Base-by-base conservation (phyloP, 2,888 invertebrate genomes). In the Drosophila lutescens region DNA sequence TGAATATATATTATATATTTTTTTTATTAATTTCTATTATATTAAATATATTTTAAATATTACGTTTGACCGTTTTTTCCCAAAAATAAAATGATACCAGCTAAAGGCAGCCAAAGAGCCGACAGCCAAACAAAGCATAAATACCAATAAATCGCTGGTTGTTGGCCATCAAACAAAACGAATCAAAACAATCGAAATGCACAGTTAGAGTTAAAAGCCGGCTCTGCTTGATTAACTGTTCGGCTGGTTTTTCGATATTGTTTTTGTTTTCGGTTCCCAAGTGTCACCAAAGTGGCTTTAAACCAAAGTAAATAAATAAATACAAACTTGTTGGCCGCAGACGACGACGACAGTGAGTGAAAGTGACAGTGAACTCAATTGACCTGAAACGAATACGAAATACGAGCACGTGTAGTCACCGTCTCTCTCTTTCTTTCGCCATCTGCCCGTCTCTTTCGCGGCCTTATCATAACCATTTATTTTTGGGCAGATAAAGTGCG, bases 281-380 rank as follows among this genome's bases (percentile, higher is more conserved):
- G 46, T 49, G 65, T 67, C 66, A 66, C 67, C 66, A 56, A 67
- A 67, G 65, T 65, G 55, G 66, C 47, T 36, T 50, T 9, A 60
- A 40, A 26, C 23, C 43, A 40, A 58, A 34, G 43, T 41, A 43
- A 34, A 49, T 41, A 43, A 61, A 43, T 43, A 63, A 61, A 51
- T 23, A 32, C 20, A 71, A 54, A 65, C 72, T 65, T 40, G 71
- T 55, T 49, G 38, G n/a, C 17, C 32, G 12, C 32, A 17, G 12
- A 10, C 13, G 26, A n/a, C 34, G 12, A 10, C 13, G 49, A 17
- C 41, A 38, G 13, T 56, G 60, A 90, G 91, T 91, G 91, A 91
- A 91, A 91, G 91, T 90, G 91, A 91, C 89, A 91, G 90, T 91
- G 91, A 91, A 91, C 91, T 89, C 86, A 62, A 83, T 77, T 91